phyloP scores from a whole-genome alignment of 2,113 vertebrate genomes.

The Numida meleagris region DNA sequence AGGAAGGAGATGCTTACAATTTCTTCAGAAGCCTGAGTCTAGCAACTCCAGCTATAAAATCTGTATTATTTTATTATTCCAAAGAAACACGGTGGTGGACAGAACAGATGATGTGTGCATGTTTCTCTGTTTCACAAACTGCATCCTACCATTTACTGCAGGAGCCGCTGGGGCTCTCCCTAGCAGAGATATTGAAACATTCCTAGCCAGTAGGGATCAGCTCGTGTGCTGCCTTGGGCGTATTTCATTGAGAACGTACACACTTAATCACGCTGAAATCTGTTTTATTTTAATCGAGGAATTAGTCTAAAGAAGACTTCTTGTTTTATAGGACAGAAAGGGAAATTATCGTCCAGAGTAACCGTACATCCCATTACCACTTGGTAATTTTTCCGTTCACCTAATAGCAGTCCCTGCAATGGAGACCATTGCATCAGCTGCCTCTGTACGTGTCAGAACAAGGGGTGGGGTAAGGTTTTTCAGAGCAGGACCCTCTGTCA shows the following conservation, averaged over 20 bases:
- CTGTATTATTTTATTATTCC: background rate
- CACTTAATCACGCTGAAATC: accelerated
- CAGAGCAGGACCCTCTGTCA: accelerated
- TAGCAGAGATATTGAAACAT: background rate
- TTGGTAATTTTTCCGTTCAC: too few relatives aligned
- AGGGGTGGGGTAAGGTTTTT: background rate
- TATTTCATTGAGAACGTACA: accelerated
- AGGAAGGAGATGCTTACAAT: background rate
- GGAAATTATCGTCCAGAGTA: accelerated
- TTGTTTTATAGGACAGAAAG: background rate
- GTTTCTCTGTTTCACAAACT: background rate
- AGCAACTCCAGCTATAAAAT: background rate
- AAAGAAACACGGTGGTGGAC: background rate
- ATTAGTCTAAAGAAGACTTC: background rate
- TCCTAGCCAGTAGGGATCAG: background rate
- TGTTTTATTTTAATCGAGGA: background rate
- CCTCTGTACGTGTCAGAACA: background rate
- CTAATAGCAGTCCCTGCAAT: background rate
- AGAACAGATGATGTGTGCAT: background rate
- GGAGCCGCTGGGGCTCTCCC: background rate
- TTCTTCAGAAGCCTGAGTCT: background rate
- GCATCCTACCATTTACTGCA: background rate
- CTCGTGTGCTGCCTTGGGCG: accelerated
- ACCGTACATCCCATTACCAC: background rate
- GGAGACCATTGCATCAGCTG: background rate